Base-by-base conservation (phyloP, 2,888 invertebrate species). In the Limnephilus rhombicus region DNA sequence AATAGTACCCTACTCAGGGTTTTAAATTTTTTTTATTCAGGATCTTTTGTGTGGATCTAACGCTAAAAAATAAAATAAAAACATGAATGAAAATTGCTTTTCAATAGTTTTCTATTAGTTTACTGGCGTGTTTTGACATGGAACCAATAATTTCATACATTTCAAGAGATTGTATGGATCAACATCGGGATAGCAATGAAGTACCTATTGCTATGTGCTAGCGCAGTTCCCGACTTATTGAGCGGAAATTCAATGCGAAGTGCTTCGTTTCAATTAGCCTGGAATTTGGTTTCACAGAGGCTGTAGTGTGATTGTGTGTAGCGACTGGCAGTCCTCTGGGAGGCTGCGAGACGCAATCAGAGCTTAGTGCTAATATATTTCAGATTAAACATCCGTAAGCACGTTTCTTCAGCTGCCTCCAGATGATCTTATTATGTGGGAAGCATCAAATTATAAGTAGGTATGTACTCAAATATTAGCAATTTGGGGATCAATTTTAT, bases 201-300 rank as follows among this genome's bases (percentile, higher is more conserved):
- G 24, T 68, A 7, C 24, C 24, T 68, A n/a, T 68, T 24, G 68
- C 24, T 7, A 2, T 5, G 68, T 83, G 83, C 12, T 12, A 45
- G 45, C 34, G 83, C 4, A 18, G 83, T 1, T 24, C 3, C 83
- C 29, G 86, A 86, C 41, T 31, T 18, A 86, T 45, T 86, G 53
- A n/a, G 86, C 45, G 86, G 86, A 53, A 86, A 86, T 86, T 53
- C 41, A 86, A 86, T 86, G 31, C 31, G n/a, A 86, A 53, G 45
- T 53, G 13, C 86, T 86, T 86, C 15, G 86, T 53, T 86, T 86
- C 86, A 86, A 86, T 86, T 86, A 86, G 86, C 45, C 45, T 15
- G 24, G 41, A 86, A 86, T 86, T 86, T 49, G 86, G 53, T 45
- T 86, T 31, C 37, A 34, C 31, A 83, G 83, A 37, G 34, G 24